Percentiles rank a stretch among this genome's conserved stretches.
These are phyloP conservation scores for Papilio aristodemus DNA, from an alignment of 1,140 invertebrate genomes.

Conservation along the genomic window DNA sequence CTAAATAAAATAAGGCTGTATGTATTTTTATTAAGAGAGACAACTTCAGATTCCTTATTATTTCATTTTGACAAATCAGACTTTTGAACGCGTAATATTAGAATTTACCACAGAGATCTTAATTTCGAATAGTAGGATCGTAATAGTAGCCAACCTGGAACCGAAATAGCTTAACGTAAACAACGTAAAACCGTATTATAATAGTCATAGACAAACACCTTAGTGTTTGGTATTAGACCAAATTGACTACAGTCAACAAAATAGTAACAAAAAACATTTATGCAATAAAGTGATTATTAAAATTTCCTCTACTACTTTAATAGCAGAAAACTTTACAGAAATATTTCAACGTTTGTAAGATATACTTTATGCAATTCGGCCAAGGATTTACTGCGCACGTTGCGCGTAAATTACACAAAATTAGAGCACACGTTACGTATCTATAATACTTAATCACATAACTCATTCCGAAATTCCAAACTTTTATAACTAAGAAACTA, in stretches of 20 bases:
- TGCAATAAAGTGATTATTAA: neutral
- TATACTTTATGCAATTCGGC: constrained; percentile 10
- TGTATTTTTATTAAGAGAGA: too few relatives aligned
- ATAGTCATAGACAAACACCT: neutral
- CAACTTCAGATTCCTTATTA: too few relatives aligned
- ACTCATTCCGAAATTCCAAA: neutral
- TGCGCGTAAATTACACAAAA: constrained; percentile 17
- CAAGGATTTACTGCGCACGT: constrained; percentile 14
- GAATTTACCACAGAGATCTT: too few relatives aligned
- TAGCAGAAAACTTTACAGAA: neutral
- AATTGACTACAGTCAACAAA: neutral
- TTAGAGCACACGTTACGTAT: neutral
- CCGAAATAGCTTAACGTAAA: too few relatives aligned
- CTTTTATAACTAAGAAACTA: neutral
- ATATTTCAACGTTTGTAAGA: constrained; percentile 23
- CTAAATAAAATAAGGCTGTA: too few relatives aligned
- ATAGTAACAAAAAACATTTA: neutral
- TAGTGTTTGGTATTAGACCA: neutral
- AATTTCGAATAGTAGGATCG: too few relatives aligned
- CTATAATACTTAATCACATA: neutral
- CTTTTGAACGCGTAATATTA: too few relatives aligned
- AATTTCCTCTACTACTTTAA: neutral
- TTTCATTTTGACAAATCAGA: too few relatives aligned
- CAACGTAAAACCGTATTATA: too few relatives aligned
- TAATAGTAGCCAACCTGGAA: too few relatives aligned